Conservation (phyloP, 2,797 vertebrate species). For the Acanthurus tractus region DNA sequence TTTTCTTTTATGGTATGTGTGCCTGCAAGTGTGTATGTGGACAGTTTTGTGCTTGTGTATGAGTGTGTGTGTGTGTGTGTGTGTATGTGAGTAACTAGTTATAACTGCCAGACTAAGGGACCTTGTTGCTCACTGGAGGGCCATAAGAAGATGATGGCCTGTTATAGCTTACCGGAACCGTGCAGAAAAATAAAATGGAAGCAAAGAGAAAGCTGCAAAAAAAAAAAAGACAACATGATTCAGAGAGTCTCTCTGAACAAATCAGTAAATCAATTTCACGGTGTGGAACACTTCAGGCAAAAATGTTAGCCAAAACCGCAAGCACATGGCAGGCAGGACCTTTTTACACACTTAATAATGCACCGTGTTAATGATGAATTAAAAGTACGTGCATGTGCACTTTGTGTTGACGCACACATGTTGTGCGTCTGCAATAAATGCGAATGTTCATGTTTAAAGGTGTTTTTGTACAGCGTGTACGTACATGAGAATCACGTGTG, state of each 20-base stretch:
- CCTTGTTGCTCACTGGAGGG: conserved; percentile 41
- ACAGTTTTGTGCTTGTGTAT: conserved; percentile 2
- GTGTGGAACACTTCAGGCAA: conserved; percentile 40
- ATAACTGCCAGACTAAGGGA: conserved; percentile 40
- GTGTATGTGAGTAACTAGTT: conserved; percentile 6
- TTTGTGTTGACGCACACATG: conserved; percentile 6
- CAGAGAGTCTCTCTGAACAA: conserved; percentile 39
- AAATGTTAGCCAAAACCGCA: conserved; percentile 31
- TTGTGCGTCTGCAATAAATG: background rate
- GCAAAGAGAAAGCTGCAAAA: conserved; percentile 35
- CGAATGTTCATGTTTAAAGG: background rate
- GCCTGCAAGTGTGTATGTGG: conserved; percentile 3
- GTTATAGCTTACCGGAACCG: conserved; percentile 60
- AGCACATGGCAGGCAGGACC: conserved; percentile 30
- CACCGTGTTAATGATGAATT: conserved; percentile 34
- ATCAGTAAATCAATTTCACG: conserved; percentile 62
- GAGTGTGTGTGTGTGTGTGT: background rate
- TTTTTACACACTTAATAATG: conserved; percentile 10
- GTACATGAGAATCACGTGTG: conserved; percentile 25
- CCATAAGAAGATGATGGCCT: conserved; percentile 48
- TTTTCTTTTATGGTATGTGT: conserved; percentile 20
- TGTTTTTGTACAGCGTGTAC: background rate
- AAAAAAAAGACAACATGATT: conserved; percentile 36
- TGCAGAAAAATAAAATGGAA: conserved; percentile 28
- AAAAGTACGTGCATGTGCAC: conserved; percentile 8